These are phyloP conservation scores for Prionace glauca DNA, from an alignment of 2,797 vertebrate species.

Conservation along the genomic window DNA sequence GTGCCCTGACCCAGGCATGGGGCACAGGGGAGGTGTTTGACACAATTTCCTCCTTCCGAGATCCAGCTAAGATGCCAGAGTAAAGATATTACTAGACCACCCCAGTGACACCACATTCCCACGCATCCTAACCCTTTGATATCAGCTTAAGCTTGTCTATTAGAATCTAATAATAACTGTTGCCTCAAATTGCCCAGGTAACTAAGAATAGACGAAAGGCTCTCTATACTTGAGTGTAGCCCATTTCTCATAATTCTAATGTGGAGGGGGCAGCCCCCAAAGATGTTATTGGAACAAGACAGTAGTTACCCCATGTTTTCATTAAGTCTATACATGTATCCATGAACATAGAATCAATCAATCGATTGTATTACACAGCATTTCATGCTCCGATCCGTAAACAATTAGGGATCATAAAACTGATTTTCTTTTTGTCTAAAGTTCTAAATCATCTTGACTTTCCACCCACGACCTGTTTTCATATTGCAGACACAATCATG, in stretches of 20 bases:
- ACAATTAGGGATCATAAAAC: not conserved
- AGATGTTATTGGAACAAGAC: conserved; percentile 8
- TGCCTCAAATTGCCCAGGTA: not conserved
- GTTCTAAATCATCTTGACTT: not conserved
- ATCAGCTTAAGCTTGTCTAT: not conserved
- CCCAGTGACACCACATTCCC: not conserved
- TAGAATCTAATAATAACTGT: not conserved
- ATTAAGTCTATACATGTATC: not conserved
- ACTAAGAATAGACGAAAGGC: not conserved
- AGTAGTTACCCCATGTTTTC: not conserved
- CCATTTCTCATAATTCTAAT: not conserved
- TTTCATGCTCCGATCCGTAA: not conserved
- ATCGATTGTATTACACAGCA: not conserved
- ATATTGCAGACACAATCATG: not conserved
- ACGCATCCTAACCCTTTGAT: not conserved
- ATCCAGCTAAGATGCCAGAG: not conserved
- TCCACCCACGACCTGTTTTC: not conserved
- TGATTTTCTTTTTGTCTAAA: not conserved
- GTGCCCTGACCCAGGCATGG: not conserved
- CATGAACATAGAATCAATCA: not conserved
- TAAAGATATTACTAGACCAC: conserved; percentile 2
- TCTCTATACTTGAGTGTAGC: not conserved
- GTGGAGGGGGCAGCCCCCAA: not conserved
- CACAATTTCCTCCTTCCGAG: not conserved
- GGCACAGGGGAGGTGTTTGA: not conserved